Conservation (phyloP, 1,140 invertebrate species). For the Drosophila pachea region DNA sequence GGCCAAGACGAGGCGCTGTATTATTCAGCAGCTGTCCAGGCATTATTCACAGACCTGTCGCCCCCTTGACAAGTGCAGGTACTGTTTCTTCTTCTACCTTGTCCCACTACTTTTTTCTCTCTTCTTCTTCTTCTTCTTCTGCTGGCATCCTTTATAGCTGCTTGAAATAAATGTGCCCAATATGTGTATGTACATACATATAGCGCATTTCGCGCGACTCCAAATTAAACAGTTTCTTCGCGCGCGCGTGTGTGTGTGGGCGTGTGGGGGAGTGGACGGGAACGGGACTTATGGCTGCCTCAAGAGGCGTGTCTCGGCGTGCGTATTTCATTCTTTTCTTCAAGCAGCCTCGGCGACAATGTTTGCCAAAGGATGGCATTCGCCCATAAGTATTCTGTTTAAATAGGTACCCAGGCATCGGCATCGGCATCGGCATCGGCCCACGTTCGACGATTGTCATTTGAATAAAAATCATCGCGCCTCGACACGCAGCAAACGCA, state of each 20-base stretch:
- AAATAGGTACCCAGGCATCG: constrained; percentile 65
- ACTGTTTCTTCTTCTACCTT: neutral
- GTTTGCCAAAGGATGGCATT: constrained; percentile 73
- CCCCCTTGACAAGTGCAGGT: constrained; percentile 35
- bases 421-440: constrained; percentile 40
- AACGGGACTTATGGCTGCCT: neutral
- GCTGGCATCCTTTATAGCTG: neutral
- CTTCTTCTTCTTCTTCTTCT: neutral
- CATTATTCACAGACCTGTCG: constrained; percentile 38
- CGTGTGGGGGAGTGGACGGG: neutral
- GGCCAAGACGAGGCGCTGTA: constrained; percentile 10
- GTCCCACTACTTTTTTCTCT: neutral
- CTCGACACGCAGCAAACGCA: constrained; percentile 28
- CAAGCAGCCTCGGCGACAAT: constrained; percentile 51
- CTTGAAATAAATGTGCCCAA: constrained; percentile 11
- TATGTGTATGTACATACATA: constrained; percentile 32
- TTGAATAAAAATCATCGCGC: constrained; percentile 53
- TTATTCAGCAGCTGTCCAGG: constrained; percentile 42
- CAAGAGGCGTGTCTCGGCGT: constrained; percentile 38
- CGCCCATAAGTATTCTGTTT: constrained; percentile 74
- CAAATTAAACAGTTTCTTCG: constrained; percentile 43
- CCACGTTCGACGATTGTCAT: constrained; percentile 26
- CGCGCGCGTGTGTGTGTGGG: neutral
- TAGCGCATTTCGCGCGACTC: constrained; percentile 49
- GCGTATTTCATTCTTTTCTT: constrained; percentile 22